These are phyloP conservation scores for Drymodes brunneopygia DNA, from an alignment of 2,113 vertebrate genomes.

Conservation along the genomic window DNA sequence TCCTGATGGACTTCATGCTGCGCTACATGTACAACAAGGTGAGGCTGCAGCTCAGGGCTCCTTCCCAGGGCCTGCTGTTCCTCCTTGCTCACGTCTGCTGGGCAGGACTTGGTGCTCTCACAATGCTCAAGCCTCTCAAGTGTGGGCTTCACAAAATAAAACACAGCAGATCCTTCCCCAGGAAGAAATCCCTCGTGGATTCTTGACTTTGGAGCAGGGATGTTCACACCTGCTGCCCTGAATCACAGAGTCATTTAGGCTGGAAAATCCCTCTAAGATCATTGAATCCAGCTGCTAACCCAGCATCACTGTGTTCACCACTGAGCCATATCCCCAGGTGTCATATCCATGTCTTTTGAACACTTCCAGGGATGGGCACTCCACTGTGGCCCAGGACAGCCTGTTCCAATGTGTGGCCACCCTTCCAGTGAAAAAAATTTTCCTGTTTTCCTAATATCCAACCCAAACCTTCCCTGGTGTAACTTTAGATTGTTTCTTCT, in stretches of 20 bases:
- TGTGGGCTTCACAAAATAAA: neutral
- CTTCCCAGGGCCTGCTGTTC: neutral
- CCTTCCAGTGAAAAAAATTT: neutral
- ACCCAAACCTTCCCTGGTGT: neutral
- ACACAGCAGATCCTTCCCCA: neutral
- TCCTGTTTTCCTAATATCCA: neutral
- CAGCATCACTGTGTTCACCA: neutral
- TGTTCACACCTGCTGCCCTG: neutral
- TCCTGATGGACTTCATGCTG: slow-evolving; percentile 99
- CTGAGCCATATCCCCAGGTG: neutral
- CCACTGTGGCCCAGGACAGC: neutral
- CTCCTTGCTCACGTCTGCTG: fast-evolving
- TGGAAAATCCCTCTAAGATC: neutral
- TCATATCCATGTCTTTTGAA: neutral
- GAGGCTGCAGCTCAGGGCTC: neutral
- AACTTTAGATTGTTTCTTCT: neutral
- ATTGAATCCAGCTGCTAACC: neutral
- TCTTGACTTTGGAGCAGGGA: neutral
- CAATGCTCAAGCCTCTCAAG: neutral
- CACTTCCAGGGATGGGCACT: neutral
- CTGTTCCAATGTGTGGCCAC: neutral
- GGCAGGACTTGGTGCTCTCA: neutral
- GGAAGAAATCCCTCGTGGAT: neutral
- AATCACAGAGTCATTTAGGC: neutral
- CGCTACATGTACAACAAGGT: slow-evolving; percentile 98